These are phyloP conservation scores for Conistra vaccinii DNA, from an alignment of 2,888 invertebrate species.

Conservation along the genomic window DNA sequence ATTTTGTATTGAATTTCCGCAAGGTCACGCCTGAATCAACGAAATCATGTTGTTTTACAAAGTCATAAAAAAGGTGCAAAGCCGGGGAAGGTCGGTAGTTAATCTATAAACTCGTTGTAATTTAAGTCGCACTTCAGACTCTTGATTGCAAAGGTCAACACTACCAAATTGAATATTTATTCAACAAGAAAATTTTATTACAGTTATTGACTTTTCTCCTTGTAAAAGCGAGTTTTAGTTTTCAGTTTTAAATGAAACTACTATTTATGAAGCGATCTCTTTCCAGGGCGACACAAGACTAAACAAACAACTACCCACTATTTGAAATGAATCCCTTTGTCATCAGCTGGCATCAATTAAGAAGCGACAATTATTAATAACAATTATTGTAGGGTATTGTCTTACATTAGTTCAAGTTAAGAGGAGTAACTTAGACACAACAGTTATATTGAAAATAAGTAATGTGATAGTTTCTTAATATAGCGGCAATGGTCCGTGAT, in stretches of 20 bases:
- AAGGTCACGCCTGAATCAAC: too few species aligned
- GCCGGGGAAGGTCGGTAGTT: not conserved
- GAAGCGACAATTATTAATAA: constrained; percentile 14
- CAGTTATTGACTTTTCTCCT: not conserved
- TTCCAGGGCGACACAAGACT: not conserved
- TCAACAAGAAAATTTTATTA: not conserved
- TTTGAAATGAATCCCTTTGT: constrained; percentile 22
- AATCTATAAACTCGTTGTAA: not conserved
- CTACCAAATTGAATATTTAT: not conserved
- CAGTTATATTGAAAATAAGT: not conserved
- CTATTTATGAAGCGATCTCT: not conserved
- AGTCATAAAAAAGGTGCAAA: not conserved
- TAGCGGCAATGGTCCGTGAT: not conserved
- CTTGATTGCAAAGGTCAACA: not conserved
- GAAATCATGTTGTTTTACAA: too few species aligned
- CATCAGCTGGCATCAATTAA: not conserved
- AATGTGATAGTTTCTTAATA: not conserved
- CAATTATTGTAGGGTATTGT: constrained; percentile 8
- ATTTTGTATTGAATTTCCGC: too few species aligned
- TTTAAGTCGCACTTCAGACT: not conserved
- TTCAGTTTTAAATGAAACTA: not conserved
- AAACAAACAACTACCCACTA: constrained; percentile 7
- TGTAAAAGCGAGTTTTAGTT: not conserved
- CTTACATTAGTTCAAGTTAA: not conserved
- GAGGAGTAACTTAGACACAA: not conserved